Evolutionary conservation across 2,888 invertebrate genomes (phyloP).

Genomic region (Apantesis nais): DNA sequence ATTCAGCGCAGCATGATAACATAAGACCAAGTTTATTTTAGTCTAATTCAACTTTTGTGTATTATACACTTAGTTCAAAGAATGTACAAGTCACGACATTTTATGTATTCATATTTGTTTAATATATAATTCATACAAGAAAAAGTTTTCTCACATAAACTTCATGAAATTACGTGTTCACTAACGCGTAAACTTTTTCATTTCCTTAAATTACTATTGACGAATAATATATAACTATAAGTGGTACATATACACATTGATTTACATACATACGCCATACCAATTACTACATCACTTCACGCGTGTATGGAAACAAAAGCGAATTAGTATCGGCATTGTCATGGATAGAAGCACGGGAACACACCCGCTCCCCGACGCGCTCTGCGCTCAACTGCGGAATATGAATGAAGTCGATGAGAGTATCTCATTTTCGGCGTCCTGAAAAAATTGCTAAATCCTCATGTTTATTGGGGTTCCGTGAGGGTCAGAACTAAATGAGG

Average conservation of each 20-base stretch:
- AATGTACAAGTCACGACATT: conserved; percentile 18
- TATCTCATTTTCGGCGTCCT: conserved; percentile 66
- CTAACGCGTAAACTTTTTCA: conserved; percentile 42
- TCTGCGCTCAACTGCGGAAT: conserved; percentile 75
- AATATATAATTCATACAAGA: conserved; percentile 37
- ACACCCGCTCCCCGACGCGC: conserved; percentile 68
- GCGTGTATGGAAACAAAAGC: conserved; percentile 49
- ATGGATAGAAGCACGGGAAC: conserved; percentile 40
- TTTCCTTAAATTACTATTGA: conserved; percentile 24
- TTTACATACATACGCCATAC: conserved; percentile 37
- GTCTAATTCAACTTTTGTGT: conserved; percentile 14
- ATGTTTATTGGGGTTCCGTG: conserved; percentile 45
- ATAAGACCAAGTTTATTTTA: neutral
- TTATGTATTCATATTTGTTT: conserved; percentile 31
- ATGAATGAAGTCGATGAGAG: conserved; percentile 63
- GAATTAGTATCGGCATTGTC: conserved; percentile 49
- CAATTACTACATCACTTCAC: conserved; percentile 50
- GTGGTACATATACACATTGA: conserved; percentile 26
- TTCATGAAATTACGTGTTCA: conserved; percentile 41
- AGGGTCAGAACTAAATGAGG: conserved; percentile 38
- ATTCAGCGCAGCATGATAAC: conserved; percentile 23
- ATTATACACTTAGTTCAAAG: conserved; percentile 20
- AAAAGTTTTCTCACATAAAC: conserved; percentile 47
- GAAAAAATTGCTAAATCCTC: conserved; percentile 53
- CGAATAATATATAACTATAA: conserved; percentile 13